phyloP scores from a whole-genome alignment of 2,113 vertebrate genomes.

The Phoenicopterus ruber region DNA sequence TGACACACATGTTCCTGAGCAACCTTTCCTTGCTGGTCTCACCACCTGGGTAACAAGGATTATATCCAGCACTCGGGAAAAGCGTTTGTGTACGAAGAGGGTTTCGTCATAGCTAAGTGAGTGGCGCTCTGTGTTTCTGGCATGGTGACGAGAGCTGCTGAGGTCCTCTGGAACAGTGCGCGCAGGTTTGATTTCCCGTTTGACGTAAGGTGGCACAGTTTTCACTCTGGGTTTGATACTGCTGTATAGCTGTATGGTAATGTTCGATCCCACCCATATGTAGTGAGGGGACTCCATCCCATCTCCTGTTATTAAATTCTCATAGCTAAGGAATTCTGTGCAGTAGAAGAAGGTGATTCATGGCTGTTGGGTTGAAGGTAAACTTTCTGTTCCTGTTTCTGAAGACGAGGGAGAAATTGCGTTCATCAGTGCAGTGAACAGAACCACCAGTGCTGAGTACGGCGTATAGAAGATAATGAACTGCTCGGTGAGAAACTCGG shows the following conservation, averaged over 20 bases:
- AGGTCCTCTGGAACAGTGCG: not conserved
- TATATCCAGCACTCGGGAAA: not conserved
- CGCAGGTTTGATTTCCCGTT: not conserved
- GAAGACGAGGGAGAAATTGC: not conserved
- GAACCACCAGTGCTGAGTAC: not conserved
- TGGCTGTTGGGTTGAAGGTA: not conserved
- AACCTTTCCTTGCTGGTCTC: not conserved
- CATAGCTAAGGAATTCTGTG: not conserved
- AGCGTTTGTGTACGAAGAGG: not conserved
- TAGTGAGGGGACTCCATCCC: not conserved
- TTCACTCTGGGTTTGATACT: not conserved
- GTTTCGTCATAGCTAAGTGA: fast-evolving
- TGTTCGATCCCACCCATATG: fast-evolving
- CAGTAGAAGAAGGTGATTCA: not conserved
- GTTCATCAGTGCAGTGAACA: not conserved
- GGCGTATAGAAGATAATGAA: not conserved
- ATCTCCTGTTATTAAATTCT: not conserved
- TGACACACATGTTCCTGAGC: not conserved
- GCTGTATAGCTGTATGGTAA: not conserved
- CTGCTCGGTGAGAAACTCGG: not conserved
- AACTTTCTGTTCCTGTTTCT: not conserved
- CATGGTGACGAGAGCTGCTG: not conserved
- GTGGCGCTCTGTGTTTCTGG: not conserved
- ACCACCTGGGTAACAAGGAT: not conserved
- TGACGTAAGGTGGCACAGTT: not conserved